Evolutionary conservation across 2,888 invertebrate genomes (phyloP), one percentile per base, ranked within the genome.

Genomic region (Dynastes grantii): DNA sequence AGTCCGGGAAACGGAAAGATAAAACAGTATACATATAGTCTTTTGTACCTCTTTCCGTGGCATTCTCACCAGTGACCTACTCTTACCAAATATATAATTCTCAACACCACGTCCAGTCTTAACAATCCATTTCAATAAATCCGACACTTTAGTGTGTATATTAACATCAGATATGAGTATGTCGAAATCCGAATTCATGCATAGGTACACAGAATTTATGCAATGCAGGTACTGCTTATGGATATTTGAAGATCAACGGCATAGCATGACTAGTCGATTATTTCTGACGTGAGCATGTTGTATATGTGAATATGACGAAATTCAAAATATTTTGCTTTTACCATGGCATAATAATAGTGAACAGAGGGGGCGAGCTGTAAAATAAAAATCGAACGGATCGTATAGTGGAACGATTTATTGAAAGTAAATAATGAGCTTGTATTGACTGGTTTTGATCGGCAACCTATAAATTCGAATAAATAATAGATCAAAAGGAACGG

Each of bases 391-490:
- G 55, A 61, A 53, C 55, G 65, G 45, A 58, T 58, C 13, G 13
- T 71, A n/a, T 9, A 13, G 22, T 9, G 45, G n/a, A 75, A 61
- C 61, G 49, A 58, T 61, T 75, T 61, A 75, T 75, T 75, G 61
- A 75, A 75, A 75, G 45, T 27, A 61, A 73, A 32, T 45, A 76
- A 76, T 76, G 67, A 76, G 55, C 40, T 51, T 67, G 77, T 77
- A 68, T 68, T 68, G 68, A 77, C 65, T 76, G 22, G 78, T 68
- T 45, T 68, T 58, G 76, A 67, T 73, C 68, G 76, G 73, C 55
- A 76, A 76, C 76, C 78, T 63, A 76, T 63, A 78, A 78, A 76
- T 78, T 78, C 73, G 67, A 67, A 78, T 76, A 78, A 78, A 76
- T 76, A 76, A 79, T 71, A 61, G 68, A 70, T 79, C 76, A 70